phyloP scores from a whole-genome alignment of 2,113 vertebrate species.

The Onychorhynchus coronatus region DNA sequence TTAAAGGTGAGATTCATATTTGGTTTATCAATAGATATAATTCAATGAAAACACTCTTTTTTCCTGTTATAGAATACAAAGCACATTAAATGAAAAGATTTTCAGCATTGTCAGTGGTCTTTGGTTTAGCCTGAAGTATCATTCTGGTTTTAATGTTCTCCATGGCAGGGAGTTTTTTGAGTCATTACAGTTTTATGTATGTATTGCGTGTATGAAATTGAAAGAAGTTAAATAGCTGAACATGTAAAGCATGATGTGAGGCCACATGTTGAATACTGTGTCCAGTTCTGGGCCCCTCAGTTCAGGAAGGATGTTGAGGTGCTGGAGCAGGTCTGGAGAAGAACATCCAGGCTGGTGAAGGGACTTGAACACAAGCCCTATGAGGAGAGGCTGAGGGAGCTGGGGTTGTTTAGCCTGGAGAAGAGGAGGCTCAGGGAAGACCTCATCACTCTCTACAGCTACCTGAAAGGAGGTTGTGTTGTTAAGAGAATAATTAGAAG shows the following conservation, averaged over 20 bases:
- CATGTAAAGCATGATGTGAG: background rate
- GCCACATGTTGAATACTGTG: no score
- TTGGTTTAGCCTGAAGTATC: background rate
- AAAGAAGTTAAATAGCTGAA: background rate
- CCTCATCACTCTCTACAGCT: no score
- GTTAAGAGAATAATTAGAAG: background rate
- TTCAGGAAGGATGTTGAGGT: no score
- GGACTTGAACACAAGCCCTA: no score
- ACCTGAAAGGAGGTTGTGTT: background rate
- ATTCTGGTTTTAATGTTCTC: background rate
- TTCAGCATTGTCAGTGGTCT: background rate
- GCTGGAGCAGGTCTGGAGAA: no score
- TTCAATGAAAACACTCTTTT: background rate
- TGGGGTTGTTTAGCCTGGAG: no score
- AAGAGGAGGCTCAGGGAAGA: no score
- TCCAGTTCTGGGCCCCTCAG: no score
- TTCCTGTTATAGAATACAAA: background rate
- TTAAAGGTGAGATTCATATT: constrained; percentile 81
- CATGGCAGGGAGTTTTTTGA: background rate
- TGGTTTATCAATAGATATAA: background rate
- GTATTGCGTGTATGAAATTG: background rate
- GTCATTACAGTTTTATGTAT: background rate
- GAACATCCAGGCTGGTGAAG: no score
- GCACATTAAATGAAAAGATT: background rate
- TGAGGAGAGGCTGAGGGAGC: no score